A percentile compares a stretch with the other conserved stretches of the same genome.
These are phyloP conservation scores for Ennomos erosarius DNA, from an alignment of 2,888 invertebrate genomes.

Conservation along the genomic window DNA sequence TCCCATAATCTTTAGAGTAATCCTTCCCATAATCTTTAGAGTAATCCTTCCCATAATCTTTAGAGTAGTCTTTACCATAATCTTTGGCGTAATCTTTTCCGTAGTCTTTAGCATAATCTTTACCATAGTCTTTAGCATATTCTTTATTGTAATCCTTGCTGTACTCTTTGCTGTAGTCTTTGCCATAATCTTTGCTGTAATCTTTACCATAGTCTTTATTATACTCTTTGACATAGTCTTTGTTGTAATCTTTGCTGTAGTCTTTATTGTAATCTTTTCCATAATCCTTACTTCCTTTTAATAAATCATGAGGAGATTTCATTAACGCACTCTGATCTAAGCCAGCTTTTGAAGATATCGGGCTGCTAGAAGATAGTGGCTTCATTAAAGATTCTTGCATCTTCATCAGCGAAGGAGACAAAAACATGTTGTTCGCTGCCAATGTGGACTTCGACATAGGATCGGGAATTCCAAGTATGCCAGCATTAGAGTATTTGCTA, in stretches of 20 bases:
- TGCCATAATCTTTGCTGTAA: conserved; percentile 32
- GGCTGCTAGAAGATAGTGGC: conserved; percentile 85
- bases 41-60: conserved; percentile 38
- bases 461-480: conserved; percentile 88
- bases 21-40: conserved; percentile 31
- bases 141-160: conserved; percentile 39
- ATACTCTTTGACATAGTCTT: conserved; percentile 27
- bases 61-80: conserved; percentile 35
- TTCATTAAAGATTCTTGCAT: conserved; percentile 88
- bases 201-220: conserved; percentile 37
- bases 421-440: conserved; percentile 91
- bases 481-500: conserved; percentile 87
- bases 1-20: conserved; percentile 28
- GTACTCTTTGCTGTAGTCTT: conserved; percentile 35
- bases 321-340: conserved; percentile 74
- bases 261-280: conserved; percentile 38
- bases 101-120: conserved; percentile 34
- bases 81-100: conserved; percentile 29
- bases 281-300: conserved; percentile 40
- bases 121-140: conserved; percentile 28
- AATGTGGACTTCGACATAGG: conserved; percentile 91
- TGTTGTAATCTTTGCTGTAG: conserved; percentile 38
- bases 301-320: conserved; percentile 61
- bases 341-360: conserved; percentile 77
- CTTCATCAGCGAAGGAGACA: conserved; percentile 90